Evolutionary conservation across 2,888 invertebrate species (phyloP).

Genomic region (Gonocerus acuteangulatus): DNA sequence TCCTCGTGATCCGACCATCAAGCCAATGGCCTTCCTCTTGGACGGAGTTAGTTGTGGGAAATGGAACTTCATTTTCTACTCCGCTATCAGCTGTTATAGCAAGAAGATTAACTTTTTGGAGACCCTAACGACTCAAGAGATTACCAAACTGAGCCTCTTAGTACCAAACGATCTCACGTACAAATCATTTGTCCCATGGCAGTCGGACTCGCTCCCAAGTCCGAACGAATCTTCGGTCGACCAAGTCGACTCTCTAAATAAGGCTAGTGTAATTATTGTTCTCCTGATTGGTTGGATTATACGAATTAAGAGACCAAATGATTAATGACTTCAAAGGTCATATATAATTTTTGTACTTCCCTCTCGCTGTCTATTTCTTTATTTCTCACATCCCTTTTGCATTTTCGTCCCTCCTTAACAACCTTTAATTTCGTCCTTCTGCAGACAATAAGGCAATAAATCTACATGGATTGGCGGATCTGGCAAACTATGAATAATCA

Average conservation of each 20-base stretch:
- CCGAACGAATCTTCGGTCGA: no score
- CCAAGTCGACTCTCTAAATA: background rate
- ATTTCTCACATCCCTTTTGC: no score
- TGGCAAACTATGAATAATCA: conserved; percentile 4
- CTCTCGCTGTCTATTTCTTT: no score
- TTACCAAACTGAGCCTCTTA: conserved; percentile 13
- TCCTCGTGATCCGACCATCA: no score
- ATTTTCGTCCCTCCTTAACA: no score
- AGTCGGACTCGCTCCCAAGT: background rate
- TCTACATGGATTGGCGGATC: no score
- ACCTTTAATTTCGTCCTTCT: no score
- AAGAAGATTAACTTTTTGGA: conserved; percentile 12
- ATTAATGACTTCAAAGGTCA: background rate
- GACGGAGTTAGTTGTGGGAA: background rate
- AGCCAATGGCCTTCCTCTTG: no score
- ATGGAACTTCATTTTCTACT: background rate
- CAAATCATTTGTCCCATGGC: conserved; percentile 17
- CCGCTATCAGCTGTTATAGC: background rate
- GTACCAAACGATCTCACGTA: conserved; percentile 17
- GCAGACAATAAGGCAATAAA: no score
- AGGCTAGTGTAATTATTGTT: background rate
- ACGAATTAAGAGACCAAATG: background rate
- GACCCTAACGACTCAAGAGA: conserved; percentile 14
- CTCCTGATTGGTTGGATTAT: background rate
- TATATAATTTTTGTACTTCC: no score